Evolutionary conservation across 2,888 invertebrate species (phyloP).

Genomic region (Brenthis hecate): DNA sequence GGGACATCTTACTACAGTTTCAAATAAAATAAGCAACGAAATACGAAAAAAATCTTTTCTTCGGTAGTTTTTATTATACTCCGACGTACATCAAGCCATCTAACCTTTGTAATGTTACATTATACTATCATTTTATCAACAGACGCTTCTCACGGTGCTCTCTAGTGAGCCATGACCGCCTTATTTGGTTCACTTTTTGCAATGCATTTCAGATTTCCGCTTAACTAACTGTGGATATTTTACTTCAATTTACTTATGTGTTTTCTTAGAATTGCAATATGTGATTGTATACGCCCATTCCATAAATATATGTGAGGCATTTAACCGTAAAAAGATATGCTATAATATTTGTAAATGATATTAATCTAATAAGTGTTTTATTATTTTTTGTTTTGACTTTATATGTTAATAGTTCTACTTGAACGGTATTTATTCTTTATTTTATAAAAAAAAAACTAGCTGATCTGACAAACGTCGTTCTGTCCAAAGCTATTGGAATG

Average conservation of each 20-base stretch:
- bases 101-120: not conserved
- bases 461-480: too few relatives aligned
- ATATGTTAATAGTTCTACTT: too few relatives aligned
- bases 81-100: too few relatives aligned
- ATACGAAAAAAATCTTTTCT: too few relatives aligned
- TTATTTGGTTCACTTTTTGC: conserved; percentile 34
- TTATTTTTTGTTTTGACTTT: too few relatives aligned
- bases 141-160: conserved; percentile 34
- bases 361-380: not conserved
- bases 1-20: too few relatives aligned
- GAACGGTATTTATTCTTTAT: too few relatives aligned
- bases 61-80: too few relatives aligned
- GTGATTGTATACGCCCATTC: conserved; percentile 4
- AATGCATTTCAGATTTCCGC: conserved; percentile 27
- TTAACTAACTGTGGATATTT: conserved; percentile 23
- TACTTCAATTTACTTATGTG: conserved; percentile 23
- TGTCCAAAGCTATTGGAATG: too few relatives aligned
- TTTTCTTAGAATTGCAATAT: conserved; percentile 10
- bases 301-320: not conserved
- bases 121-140: not conserved
- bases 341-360: not conserved
- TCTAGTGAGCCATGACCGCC: conserved; percentile 36
- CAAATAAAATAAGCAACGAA: too few relatives aligned
- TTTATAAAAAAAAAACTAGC: too few relatives aligned
- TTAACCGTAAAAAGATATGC: conserved; percentile 13